Percentiles rank a stretch among this genome's conserved stretches.
Evolutionary conservation across 2,888 invertebrate species (phyloP).

Genomic region (Shargacucullia verbasci): DNA sequence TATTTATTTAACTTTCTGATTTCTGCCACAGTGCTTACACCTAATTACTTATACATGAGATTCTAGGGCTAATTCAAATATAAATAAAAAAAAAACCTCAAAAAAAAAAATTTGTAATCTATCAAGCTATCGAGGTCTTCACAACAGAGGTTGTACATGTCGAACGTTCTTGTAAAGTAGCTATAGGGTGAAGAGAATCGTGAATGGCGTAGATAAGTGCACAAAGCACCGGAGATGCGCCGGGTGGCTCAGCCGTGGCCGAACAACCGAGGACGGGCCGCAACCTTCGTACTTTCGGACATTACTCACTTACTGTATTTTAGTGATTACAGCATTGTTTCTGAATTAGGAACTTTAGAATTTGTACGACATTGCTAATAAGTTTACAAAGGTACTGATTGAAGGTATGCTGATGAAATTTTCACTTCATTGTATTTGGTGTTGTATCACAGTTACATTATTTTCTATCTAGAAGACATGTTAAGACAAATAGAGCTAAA

Average conservation of each 20-base stretch:
- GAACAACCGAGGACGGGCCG: slow-evolving; percentile 66
- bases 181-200: slow-evolving; percentile 78
- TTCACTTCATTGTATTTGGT: too few species aligned
- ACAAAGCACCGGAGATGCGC: slow-evolving; percentile 86
- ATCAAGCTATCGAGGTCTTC: slow-evolving; percentile 59
- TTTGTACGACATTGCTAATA: too few species aligned
- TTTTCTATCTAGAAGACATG: too few species aligned
- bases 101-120: slow-evolving; percentile 12
- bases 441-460: too few species aligned
- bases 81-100: background rate
- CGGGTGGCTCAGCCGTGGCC: slow-evolving; percentile 65
- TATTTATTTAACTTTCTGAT: too few species aligned
- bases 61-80: background rate
- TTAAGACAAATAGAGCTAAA: too few species aligned
- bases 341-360: slow-evolving; percentile 21
- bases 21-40: too few species aligned
- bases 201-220: slow-evolving; percentile 86
- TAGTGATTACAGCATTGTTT: slow-evolving; percentile 40
- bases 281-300: slow-evolving; percentile 70
- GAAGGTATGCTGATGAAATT: too few species aligned
- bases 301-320: slow-evolving; percentile 49
- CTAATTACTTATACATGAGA: too few species aligned
- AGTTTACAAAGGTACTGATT: too few species aligned
- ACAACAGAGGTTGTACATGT: slow-evolving; percentile 44
- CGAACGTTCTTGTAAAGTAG: slow-evolving; percentile 51